Evolutionary conservation across 2,113 vertebrate species (phyloP), one percentile per base, ranked within the genome.

Genomic region (Passer domesticus): DNA sequence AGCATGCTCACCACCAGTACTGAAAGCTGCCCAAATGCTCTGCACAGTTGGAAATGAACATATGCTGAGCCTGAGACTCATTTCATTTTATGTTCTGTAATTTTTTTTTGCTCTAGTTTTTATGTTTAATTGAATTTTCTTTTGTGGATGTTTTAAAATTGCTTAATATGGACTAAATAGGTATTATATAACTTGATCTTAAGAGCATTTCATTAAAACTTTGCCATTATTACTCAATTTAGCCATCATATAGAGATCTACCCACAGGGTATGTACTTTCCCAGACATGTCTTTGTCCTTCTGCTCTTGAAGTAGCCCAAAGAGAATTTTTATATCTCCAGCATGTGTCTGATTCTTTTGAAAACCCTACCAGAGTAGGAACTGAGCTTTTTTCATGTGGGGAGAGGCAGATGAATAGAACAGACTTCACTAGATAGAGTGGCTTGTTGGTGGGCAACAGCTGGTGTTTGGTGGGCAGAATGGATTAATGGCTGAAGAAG

Each of bases 211-310:
- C 67, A 87, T 95, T 95, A 95, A 89, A 85, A 53, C 53, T 78
- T 82, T 56, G 47, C 79, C 56, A 18, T 91, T 96, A 70, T 47
- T 93, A 78, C 79, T 88, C 84, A 90, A 86, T 95, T 90, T 83
- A 94, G 73, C 80, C 80, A 39, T 84, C 88, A 35, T 81, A 75
- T 43, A 86, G 83, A 87, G 75, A 74, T 88, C 68, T 95, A 50
- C 83, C 90, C 91, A 93, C 72, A 86, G 96, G 92, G 68, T 83
- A 47, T 75, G 64, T 93, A 83, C 94, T 94, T 96, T 89, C 90
- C 90, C 91, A 93, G 96, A 39, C 90, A 81, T 60, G 83, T 70
- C 83, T 95, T 94, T 92, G 95, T 95, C 94, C 79, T 96, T 90
- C 50, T 77, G 79, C 46, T 94, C 75, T 83, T 90, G 55, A 75